Conservation (phyloP, 1,140 invertebrate species). For the Leptestheria dahalacensis region DNA sequence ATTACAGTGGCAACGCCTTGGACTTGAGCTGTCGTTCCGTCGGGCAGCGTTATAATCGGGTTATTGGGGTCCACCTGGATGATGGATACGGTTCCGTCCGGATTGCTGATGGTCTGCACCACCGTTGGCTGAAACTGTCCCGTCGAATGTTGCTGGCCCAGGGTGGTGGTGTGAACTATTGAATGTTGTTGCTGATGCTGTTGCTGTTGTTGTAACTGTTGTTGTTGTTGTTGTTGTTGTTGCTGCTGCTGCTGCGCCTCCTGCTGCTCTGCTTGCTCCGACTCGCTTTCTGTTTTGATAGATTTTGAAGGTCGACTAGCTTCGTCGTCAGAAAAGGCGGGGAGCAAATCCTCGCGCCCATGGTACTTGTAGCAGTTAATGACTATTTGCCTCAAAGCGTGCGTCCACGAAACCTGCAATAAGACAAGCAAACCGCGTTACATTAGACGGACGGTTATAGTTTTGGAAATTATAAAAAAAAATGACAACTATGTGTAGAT, state of each 20-base stretch:
- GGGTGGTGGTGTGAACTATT: conserved; percentile 3
- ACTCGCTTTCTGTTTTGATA: conserved; percentile 29
- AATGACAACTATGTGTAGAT: too few relatives aligned
- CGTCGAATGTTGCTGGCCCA: not conserved
- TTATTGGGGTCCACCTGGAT: conserved; percentile 91
- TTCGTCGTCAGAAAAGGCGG: conserved; percentile 83
- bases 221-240: conserved; percentile 9
- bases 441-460: not conserved
- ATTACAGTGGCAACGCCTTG: conserved; percentile 71
- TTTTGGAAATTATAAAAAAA: too few relatives aligned
- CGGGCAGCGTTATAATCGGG: conserved; percentile 84
- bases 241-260: conserved; percentile 12
- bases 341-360: conserved; percentile 84
- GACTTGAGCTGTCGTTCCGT: conserved; percentile 89
- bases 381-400: conserved; percentile 90
- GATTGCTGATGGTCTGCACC: conserved; percentile 88
- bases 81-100: conserved; percentile 88
- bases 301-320: conserved; percentile 24
- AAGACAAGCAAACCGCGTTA: not conserved
- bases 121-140: conserved; percentile 71
- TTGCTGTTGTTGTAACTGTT: conserved; percentile 4
- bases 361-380: conserved; percentile 98
- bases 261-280: conserved; percentile 19
- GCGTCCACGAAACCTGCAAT: conserved; percentile 87
- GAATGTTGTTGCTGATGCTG: conserved; percentile 4